These are phyloP conservation scores for Hycleus phaleratus DNA, from an alignment of 1,140 invertebrate species.

Conservation along the genomic window DNA sequence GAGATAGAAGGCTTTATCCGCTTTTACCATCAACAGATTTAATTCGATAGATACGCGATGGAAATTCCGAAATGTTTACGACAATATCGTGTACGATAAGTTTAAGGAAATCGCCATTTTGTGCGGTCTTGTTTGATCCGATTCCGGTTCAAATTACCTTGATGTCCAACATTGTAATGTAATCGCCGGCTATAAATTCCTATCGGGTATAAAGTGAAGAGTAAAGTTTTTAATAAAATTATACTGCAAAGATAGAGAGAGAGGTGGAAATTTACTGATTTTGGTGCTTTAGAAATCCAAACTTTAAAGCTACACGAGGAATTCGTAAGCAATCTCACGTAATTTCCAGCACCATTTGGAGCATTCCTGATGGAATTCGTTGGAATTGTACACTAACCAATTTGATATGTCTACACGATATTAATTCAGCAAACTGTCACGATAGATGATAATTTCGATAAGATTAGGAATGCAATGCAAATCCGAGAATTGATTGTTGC, in stretches of 20 bases:
- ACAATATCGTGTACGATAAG: too few species aligned
- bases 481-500: neutral
- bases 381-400: slow-evolving; percentile 10
- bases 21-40: too few species aligned
- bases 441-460: slow-evolving; percentile 1
- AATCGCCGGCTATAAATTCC: too few species aligned
- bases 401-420: slow-evolving; percentile 12
- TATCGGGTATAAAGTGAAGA: too few species aligned
- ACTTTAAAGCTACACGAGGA: slow-evolving; percentile 11
- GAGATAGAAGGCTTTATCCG: too few species aligned
- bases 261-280: neutral
- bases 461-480: neutral
- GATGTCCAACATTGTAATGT: too few species aligned
- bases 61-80: too few species aligned
- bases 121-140: too few species aligned
- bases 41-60: too few species aligned
- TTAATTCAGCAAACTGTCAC: slow-evolving; percentile 14
- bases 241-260: neutral
- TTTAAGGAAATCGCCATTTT: too few species aligned
- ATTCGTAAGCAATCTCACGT: slow-evolving; percentile 15
- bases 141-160: too few species aligned
- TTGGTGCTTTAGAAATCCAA: slow-evolving; percentile 14
- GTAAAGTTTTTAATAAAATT: too few species aligned
- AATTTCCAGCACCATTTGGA: neutral
- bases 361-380: slow-evolving; percentile 19